phyloP scores from a whole-genome alignment of 2,888 invertebrate genomes.

The Scaptomyza flava region DNA sequence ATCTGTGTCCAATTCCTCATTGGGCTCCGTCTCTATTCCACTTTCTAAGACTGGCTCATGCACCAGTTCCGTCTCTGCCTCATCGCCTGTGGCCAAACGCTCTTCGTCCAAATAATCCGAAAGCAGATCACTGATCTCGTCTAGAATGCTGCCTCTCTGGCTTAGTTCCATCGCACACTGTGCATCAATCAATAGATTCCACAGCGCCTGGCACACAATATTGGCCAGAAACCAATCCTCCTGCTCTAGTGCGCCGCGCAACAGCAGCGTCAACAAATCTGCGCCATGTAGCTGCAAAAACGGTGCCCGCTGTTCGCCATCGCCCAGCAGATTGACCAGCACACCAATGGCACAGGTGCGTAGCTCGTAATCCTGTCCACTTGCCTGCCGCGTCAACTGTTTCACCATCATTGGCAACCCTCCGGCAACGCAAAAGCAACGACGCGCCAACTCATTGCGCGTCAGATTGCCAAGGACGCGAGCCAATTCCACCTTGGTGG shows the following conservation, averaged over 20 bases:
- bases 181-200: slow-evolving; percentile 88
- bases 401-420: slow-evolving; percentile 86
- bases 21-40: background rate
- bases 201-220: slow-evolving; percentile 90
- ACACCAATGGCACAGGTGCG: slow-evolving; percentile 92
- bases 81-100: slow-evolving; percentile 77
- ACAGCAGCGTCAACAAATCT: slow-evolving; percentile 85
- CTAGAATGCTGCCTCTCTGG: slow-evolving; percentile 84
- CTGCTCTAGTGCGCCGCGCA: slow-evolving; percentile 86
- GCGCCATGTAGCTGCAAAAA: slow-evolving; percentile 86
- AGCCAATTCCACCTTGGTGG: slow-evolving; percentile 88
- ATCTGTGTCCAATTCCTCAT: slow-evolving; percentile 40
- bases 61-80: slow-evolving; percentile 25
- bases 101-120: slow-evolving; percentile 87
- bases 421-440: slow-evolving; percentile 88
- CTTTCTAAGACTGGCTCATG: background rate
- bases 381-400: slow-evolving; percentile 63
- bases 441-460: slow-evolving; percentile 88
- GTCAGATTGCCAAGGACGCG: slow-evolving; percentile 94
- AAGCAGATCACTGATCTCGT: slow-evolving; percentile 85
- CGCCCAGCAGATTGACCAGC: slow-evolving; percentile 91
- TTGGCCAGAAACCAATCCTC: slow-evolving; percentile 89
- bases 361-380: slow-evolving; percentile 87
- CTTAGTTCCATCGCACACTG: slow-evolving; percentile 56
- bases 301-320: slow-evolving; percentile 85